phyloP scores from a whole-genome alignment of 1,140 invertebrate genomes.

The Drosophila willistoni region DNA sequence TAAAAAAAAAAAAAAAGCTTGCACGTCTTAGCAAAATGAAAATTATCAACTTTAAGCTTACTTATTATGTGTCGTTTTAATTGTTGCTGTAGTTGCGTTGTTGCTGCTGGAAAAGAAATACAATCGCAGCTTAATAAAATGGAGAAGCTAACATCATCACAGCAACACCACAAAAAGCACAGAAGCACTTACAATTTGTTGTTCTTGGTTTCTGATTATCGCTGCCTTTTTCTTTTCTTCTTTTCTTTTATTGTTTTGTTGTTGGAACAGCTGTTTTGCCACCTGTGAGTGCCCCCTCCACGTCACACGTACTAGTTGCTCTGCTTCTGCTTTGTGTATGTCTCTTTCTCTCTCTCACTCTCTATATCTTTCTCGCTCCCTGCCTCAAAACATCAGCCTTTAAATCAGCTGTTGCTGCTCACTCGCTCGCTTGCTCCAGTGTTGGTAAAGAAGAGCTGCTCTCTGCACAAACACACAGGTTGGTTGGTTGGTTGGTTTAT shows the following conservation, averaged over 20 bases:
- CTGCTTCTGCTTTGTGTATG: conserved; percentile 30
- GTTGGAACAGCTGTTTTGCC: conserved; percentile 77
- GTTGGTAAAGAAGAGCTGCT: conserved; percentile 55
- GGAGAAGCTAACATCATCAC: conserved; percentile 26
- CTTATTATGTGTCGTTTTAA: conserved; percentile 41
- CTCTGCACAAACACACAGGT: conserved; percentile 4
- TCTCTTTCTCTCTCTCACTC: conserved; percentile 37
- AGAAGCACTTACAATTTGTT: conserved; percentile 56
- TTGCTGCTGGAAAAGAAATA: conserved; percentile 53
- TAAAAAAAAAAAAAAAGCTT: conserved; percentile 35
- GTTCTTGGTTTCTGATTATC: conserved; percentile 17
- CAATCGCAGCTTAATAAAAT: conserved; percentile 53
- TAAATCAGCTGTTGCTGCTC: conserved; percentile 65
- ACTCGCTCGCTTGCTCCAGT: conserved; percentile 47
- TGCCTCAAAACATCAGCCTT: conserved; percentile 36
- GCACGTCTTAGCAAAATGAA: conserved; percentile 68
- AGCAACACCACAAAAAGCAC: conserved; percentile 35
- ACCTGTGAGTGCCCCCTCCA: conserved; percentile 61
- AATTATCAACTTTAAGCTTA: conserved; percentile 40
- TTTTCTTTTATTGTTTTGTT: conserved; percentile 39
- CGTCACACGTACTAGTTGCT: conserved; percentile 56
- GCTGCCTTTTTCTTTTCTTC: conserved; percentile 4
- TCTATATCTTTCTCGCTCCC: conserved; percentile 42
- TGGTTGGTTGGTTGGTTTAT: conserved; percentile 21
- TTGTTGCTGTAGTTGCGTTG: conserved; percentile 49